Evolutionary conservation across 2,888 invertebrate genomes (phyloP).

Genomic region (Nycteola revayana): DNA sequence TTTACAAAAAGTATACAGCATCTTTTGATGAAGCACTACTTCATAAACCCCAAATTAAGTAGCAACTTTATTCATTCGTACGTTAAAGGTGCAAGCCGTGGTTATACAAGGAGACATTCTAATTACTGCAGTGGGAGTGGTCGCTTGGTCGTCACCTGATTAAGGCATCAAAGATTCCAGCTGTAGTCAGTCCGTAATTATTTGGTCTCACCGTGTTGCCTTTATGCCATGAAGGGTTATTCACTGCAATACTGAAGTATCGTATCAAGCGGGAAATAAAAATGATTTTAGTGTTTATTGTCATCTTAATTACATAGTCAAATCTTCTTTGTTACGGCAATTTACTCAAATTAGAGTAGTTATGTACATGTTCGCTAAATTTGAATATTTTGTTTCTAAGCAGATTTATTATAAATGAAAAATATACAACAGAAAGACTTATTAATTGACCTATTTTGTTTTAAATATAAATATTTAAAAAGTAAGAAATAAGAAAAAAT

Average conservation of each 20-base stretch:
- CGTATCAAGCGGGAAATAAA: conserved; percentile 23
- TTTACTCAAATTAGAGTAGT: too few species aligned
- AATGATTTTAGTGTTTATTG: too few species aligned
- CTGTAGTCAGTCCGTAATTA: conserved; percentile 56
- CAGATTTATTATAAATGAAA: too few species aligned
- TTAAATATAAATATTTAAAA: conserved; percentile 29
- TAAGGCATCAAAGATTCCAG: conserved; percentile 66
- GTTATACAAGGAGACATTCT: conserved; percentile 56
- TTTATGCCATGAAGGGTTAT: conserved; percentile 32
- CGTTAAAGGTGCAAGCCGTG: conserved; percentile 35
- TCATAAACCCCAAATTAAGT: conserved; percentile 34
- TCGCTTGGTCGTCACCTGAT: conserved; percentile 59
- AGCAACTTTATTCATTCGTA: conserved; percentile 33
- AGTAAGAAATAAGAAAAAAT: conserved; percentile 19
- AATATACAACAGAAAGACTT: too few species aligned
- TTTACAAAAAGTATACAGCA: too few species aligned
- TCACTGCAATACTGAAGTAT: conserved; percentile 28
- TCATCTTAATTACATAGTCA: too few species aligned
- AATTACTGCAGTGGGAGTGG: conserved; percentile 66
- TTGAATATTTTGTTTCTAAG: too few species aligned
- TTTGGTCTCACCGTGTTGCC: conserved; percentile 46
- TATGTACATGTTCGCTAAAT: too few species aligned
- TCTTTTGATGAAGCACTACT: conserved; percentile 12
- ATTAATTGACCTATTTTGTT: conserved; percentile 2
- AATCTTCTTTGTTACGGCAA: too few species aligned